Evolutionary conservation across 1,140 invertebrate species (phyloP), one percentile per base, ranked within the genome.

Genomic region (Mylabris phalerata): DNA sequence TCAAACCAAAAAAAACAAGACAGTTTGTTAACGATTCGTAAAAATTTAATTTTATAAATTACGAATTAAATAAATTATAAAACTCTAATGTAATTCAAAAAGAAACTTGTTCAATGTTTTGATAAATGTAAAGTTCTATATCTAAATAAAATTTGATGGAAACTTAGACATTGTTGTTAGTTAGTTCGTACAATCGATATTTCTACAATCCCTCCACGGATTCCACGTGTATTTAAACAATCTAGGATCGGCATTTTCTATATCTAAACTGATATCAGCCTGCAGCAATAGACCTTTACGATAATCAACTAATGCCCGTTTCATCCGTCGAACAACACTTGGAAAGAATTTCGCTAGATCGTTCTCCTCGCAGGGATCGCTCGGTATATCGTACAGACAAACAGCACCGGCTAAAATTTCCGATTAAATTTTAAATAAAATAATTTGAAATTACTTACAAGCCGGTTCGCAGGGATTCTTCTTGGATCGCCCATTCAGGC

Each of bases 361-460:
- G 58, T 78, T 75, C 56, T 78, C 78, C 69, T 86, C 84, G 69
- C 84, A 87, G 0, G 84, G 85, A 71, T 86, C 84, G 26, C 67
- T 73, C 3, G 76, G 73, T 55, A 87, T 77, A 64, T 86, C 75
- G 69, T 82, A 87, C 19, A 87, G 72, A 67, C 84, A 86, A 9
- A 82, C 78, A n/a, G 64, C 61, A 42, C 71, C 72, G 64, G 51
- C 68, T 71, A 51, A 38, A 61, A 54, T 4, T 26, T 7, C 26
- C 24, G 19, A 41, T 9, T 4, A 43, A 11, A n/a, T 7, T 13
- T 27, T 1, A 24, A 54, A 54, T 10, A 10, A 9, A 9, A 43
- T 4, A 19, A 39, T 24, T 11, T n/a, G n/a, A 1, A 19, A 19
- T n/a, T 40, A 64, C 69, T 63, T 62, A 73, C 72, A 65, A 26